Evolutionary conservation across 2,888 invertebrate genomes (phyloP), one percentile per base, ranked within the genome.

Genomic region (Rhagophthalmus giganteus): DNA sequence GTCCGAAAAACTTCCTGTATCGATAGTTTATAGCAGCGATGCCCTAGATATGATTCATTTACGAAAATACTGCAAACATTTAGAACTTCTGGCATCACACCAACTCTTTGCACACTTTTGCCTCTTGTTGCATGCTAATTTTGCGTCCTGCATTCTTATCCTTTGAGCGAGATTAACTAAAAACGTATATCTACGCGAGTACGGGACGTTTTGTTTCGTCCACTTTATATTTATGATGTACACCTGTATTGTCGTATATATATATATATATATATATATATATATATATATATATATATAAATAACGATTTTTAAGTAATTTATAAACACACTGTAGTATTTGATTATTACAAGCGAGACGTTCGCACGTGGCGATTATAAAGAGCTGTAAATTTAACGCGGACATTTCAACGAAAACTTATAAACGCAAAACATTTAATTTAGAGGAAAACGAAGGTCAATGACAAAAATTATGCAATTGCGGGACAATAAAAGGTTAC

Each of bases 41-140:
- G 52, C 31, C 52, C 52, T 41, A 52, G 52, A 52, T 52, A 47
- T 52, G 52, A 52, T 46, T 52, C 52, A 52, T 40, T 52, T 40
- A 42, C 46, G 40, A 46, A 47, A 52, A 52, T 46, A 52, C 52
- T 41, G 46, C 52, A 52, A 52, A 52, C 52, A 46, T 52, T 46
- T 46, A 52, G 37, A 52, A 52, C 46, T 52, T 33, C 41, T 52
- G 52, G 52, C 52, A 37, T 7, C 5, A 25, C 13, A 24, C 41
- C 52, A 47, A 52, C 10, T 25, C 9, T 26, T 24, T 10, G 16
- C 31, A 14, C 28, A 31, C 25, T 42, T 42, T 46, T 47, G 26
- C 25, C 33, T 45, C 39, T 51, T 51, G 33, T 45, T 51, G 44
- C 45, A 45, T 34, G 51, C 51, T 51, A 51, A 51, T 45, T 51